phyloP scores from a whole-genome alignment of 2,113 vertebrate species.

The Pituophis catenifer region DNA sequence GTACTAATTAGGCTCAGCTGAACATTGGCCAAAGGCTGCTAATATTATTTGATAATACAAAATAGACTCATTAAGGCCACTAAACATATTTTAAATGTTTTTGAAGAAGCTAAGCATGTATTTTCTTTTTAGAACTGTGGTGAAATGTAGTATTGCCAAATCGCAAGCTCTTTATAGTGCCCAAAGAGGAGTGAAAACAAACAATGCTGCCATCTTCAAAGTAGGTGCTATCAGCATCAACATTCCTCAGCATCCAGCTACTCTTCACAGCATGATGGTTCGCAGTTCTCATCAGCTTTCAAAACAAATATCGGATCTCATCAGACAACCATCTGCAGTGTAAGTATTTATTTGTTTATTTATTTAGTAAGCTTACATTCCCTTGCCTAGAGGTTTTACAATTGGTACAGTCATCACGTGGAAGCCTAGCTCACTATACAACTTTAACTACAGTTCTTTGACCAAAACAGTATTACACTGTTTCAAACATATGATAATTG shows the following conservation, averaged over 20 bases:
- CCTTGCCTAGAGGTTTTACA: background rate
- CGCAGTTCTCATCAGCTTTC: conserved; percentile 98
- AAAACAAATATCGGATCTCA: conserved; percentile 98
- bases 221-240: conserved; percentile 97
- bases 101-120: fast-evolving
- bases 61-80: background rate
- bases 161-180: conserved; percentile 97
- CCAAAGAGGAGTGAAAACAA: conserved; percentile 91
- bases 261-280: conserved; percentile 98
- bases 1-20: conserved; percentile 52
- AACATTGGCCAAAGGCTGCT: conserved; percentile 14
- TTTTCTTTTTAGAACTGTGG: conserved; percentile 86
- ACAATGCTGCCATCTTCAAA: conserved; percentile 93
- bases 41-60: background rate
- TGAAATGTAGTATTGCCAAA: conserved; percentile 98
- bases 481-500: background rate
- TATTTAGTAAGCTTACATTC: background rate
- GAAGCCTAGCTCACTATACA: fast-evolving
- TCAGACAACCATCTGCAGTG: conserved; percentile 89
- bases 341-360: conserved; percentile 62
- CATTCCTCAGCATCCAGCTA: conserved; percentile 97
- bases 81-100: background rate
- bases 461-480: background rate
- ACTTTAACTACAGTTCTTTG: fast-evolving
- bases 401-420: fast-evolving